phyloP scores from a whole-genome alignment of 2,888 invertebrate species.

The Polyommatus icarus region DNA sequence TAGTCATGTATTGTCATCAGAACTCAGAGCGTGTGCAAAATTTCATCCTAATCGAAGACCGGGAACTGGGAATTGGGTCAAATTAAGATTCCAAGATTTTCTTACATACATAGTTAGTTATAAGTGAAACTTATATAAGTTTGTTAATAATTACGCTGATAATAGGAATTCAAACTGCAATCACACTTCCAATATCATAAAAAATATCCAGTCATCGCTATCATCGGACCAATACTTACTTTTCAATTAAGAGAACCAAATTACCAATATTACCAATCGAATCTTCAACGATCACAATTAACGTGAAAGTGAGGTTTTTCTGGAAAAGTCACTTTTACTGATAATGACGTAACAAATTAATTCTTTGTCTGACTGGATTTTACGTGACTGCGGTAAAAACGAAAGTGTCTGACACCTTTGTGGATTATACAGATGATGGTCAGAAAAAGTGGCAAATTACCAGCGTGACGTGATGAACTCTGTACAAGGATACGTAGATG shows the following conservation, averaged over 20 bases:
- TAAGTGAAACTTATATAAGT: too few relatives aligned
- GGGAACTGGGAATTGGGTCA: too few relatives aligned
- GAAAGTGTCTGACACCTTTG: constrained; percentile 8
- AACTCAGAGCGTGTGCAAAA: too few relatives aligned
- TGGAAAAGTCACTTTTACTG: constrained; percentile 18
- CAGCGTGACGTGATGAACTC: too few relatives aligned
- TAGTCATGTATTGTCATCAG: too few relatives aligned
- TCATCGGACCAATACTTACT: neutral
- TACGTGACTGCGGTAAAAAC: constrained; percentile 11
- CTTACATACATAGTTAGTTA: too few relatives aligned
- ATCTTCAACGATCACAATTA: constrained; percentile 5
- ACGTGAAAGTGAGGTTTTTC: constrained; percentile 12
- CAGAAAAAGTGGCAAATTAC: neutral
- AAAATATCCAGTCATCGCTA: neutral
- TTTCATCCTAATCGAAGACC: too few relatives aligned
- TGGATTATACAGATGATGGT: neutral
- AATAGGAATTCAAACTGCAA: too few relatives aligned
- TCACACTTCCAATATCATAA: too few relatives aligned
- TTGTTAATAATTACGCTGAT: too few relatives aligned
- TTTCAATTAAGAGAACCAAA: neutral
- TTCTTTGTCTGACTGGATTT: constrained; percentile 6
- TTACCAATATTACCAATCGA: neutral
- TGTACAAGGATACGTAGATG: too few relatives aligned
- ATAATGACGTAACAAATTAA: constrained; percentile 4
- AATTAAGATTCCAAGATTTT: too few relatives aligned